These are phyloP conservation scores for Oasisia sp. DNA, from an alignment of 2,888 invertebrate species.

Conservation along the genomic window DNA sequence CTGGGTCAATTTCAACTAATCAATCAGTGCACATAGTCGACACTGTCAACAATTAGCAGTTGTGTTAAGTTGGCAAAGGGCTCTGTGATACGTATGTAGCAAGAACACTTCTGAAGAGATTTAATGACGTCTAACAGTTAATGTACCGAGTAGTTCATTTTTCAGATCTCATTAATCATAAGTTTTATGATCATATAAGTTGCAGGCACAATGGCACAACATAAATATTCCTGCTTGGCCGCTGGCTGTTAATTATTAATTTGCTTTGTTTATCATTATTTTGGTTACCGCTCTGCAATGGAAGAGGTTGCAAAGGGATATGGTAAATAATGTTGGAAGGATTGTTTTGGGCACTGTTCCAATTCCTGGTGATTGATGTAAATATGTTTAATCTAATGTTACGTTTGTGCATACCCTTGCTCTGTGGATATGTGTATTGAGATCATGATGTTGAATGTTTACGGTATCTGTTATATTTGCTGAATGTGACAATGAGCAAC, in stretches of 20 bases:
- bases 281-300: too few species aligned
- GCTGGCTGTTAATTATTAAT: neutral
- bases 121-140: neutral
- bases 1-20: neutral
- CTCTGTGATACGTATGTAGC: neutral
- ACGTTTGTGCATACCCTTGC: neutral
- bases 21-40: neutral
- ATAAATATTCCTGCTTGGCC: neutral
- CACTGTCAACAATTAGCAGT: neutral
- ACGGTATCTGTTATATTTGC: neutral
- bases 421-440: neutral
- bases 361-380: neutral
- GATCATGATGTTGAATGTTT: neutral
- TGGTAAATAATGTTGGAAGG: neutral
- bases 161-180: neutral
- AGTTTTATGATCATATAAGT: neutral
- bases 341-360: neutral
- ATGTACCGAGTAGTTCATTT: neutral
- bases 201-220: neutral
- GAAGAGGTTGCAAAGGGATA: neutral
- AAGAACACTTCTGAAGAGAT: neutral
- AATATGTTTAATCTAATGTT: neutral
- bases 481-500: slow-evolving; percentile 1
- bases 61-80: neutral
- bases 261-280: too few species aligned